Base-by-base conservation (phyloP, 2,797 vertebrate species). In the Phoeniculus purpureus region DNA sequence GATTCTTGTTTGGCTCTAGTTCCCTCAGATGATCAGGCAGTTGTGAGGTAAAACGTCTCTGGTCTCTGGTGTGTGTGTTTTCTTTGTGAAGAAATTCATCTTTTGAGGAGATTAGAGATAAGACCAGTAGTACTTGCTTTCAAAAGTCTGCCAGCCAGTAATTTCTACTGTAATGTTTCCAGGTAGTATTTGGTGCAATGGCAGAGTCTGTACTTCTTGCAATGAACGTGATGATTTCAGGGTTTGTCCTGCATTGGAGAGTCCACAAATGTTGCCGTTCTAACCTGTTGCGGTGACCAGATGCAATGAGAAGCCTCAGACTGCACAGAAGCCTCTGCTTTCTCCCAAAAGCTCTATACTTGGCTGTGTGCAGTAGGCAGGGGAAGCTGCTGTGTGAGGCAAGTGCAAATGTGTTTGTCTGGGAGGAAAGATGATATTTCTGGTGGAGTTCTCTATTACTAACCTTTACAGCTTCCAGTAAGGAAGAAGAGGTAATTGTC, bases 381-480 rank as follows among this genome's bases (percentile, higher is more conserved):
- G 90, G 20, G 29, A 78, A 37, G 20, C 70, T 15, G 10, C 83
- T 73, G 25, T 60, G 15, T 81, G 47, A 86, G 54, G 21, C 31
- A 59, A 13, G 10, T 19, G 70, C 6, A 32, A 60, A 48, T 18
- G 5, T 72, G 43, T 15, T 71, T 62, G 40, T 87, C 55, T 90
- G 72, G 50, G 85, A 84, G 73, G 66, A 76, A 88, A 70, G 40
- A 31, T 72, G 60, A 45, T 84, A 62, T 89, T 94, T 92, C 61
- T 93, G 58, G 62, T 91, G 71, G 74, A 81, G 31, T 68, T 58
- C 54, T 32, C 8, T 70, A 22, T 58, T 81, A 71, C 66, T 87
- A 50, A 17, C 47, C 40, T 85, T 94, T 93, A 62, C 32, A 76
- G 32, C 47, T 87, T 92, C 14, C 45, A 65, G 54, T 82, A 79